A percentile compares a stretch with the other conserved stretches of the same genome.
phyloP scores from a whole-genome alignment of 2,888 invertebrate genomes.

The Leucophora obtusa region DNA sequence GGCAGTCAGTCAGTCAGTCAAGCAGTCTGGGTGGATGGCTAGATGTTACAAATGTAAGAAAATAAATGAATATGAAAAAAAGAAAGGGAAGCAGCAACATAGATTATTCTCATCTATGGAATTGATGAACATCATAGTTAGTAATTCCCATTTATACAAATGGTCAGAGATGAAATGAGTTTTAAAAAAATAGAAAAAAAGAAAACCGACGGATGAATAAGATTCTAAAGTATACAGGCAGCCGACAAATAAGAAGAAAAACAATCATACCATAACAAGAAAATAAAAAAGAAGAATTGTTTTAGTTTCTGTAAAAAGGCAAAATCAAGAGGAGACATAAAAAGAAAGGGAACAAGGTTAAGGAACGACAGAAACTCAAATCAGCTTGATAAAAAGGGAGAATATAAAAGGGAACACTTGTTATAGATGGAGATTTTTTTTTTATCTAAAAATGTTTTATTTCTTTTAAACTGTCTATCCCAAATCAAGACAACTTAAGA shows the following conservation, averaged over 20 bases:
- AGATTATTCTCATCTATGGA: slow-evolving; percentile 52
- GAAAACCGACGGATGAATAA: slow-evolving; percentile 14
- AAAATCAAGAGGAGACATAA: background rate
- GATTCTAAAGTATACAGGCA: background rate
- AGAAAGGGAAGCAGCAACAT: slow-evolving; percentile 21
- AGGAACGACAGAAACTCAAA: background rate
- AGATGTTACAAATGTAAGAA: slow-evolving; percentile 50
- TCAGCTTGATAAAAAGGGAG: background rate
- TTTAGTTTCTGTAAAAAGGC: background rate
- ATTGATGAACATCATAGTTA: slow-evolving; percentile 55
- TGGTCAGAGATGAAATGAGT: slow-evolving; percentile 55
- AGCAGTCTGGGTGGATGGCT: too few species aligned
- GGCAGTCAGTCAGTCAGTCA: too few species aligned
- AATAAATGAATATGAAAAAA: slow-evolving; percentile 39
- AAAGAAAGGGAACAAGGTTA: background rate
- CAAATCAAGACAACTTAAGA: slow-evolving; percentile 60
- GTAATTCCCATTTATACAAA: slow-evolving; percentile 34
- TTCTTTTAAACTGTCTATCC: slow-evolving; percentile 55
- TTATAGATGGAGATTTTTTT: slow-evolving; percentile 6
- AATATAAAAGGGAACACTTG: slow-evolving; percentile 1
- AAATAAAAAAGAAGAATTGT: slow-evolving; percentile 4
- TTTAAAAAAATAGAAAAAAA: background rate
- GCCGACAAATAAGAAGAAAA: slow-evolving; percentile 6
- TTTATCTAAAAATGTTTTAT: slow-evolving; percentile 24
- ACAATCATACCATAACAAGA: slow-evolving; percentile 2